Base-by-base conservation (phyloP, 2,888 invertebrate species). In the Baccha elongata region DNA sequence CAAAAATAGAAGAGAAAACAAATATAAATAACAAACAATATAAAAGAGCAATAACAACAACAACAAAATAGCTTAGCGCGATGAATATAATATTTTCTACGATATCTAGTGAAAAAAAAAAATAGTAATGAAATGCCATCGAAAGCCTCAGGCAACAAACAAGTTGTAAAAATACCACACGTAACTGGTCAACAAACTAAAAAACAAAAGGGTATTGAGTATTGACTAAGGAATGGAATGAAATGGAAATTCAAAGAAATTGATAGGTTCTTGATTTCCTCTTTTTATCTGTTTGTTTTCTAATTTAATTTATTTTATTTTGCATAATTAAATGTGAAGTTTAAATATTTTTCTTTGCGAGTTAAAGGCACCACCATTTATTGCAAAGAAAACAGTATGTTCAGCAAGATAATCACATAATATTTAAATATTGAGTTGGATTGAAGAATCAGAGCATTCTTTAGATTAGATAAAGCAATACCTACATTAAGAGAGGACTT, bases 311-410 rank as follows among this genome's bases (percentile, higher is more conserved):
- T 17, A 11, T 46, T 65, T 65, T 29, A 32, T 58, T 74, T 60
- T 68, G 67, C 67, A 74, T 68, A 52, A 37, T 13, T 55, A 32
- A 40, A 15, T 60, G 68, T 53, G 44, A 71, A 46, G 13, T 37
- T 60, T 44, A 32, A 67, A 55, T 67, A 55, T 46, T 53, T 68
- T 58, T 50, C 17, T 48, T 5, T 11, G 35, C 11, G 53, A 53
- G 53, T 53, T 64, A 26, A 3, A 44, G 11, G 23, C 11, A 32
- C 64, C 46, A 21, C 26, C 55, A 15, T 35, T 53, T 11, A 48
- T 46, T 32, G 21, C 26, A 40, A 19, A 37, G 58, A 26, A n/a
- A n/a, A 55, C 40, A 72, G 72, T 60, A 26, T 32, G 53, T 26
- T 13, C 4, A 2, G 11, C 50, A 74, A 35, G 58, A 52, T 52